Base-by-base conservation (phyloP, 2,113 vertebrate genomes). In the Ctenomys sociabilis region DNA sequence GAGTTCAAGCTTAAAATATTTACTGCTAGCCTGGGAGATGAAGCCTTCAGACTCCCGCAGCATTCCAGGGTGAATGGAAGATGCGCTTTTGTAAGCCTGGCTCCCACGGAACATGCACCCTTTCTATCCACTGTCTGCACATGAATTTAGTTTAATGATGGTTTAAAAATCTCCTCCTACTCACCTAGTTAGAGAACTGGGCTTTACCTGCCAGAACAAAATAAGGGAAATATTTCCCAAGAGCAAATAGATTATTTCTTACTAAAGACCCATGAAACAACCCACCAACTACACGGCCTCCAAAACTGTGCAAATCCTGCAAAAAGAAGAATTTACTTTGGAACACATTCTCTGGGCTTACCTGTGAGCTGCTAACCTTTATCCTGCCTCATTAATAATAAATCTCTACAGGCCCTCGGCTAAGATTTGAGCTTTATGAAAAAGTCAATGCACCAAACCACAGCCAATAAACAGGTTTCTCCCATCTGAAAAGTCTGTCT, bases 1-100 rank as follows among this genome's bases (percentile, higher is more conserved):
- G 93, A 90, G 95, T 80, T 89, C 68, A 84, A 85, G 59, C 16
- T 90, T 91, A 77, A 84, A 89, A 94, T 37, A 57, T 45, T 49
- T 21, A 52, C 9, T 78, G 21, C 85, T 83, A 26, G n/a, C 66
- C 81, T 85, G 22, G 40, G 88, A 93, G 72, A 78, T 80, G 37
- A 12, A 72, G 73, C 87, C 43, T 84, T 54, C 4, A 91, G 32
- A 92, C 52, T 78, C 45, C 37, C 54, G 75, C 28, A 63, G n/a
- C 22, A 35, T 95, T 66, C 52, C 32, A 43, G 0, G 72, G 57
- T 72, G 14, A n/a, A 49, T 28, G 1, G 19, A 78, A 2, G 30
- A 24, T 82, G 0, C 8, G 49, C 24, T 11, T 0, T 13, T 19
- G 21, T 21, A 88, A 84, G 26, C 5, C 0, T 3, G n/a, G 1